Conservation (phyloP, 2,888 invertebrate species). For the Hedya salicella region DNA sequence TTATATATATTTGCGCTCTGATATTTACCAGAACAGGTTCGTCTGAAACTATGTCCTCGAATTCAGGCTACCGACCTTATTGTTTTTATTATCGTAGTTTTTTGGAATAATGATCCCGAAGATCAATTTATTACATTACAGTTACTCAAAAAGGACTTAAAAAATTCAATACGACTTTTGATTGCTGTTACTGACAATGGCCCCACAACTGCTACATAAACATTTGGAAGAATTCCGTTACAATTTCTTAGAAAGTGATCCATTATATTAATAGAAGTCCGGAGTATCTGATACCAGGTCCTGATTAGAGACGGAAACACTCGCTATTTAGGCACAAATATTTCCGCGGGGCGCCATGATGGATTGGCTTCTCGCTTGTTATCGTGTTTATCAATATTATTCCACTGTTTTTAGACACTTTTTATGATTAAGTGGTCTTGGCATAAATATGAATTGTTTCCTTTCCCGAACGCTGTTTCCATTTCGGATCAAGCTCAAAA, state of each 20-base stretch:
- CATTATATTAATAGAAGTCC: constrained; percentile 49
- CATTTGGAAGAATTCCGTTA: background rate
- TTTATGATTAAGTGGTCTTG: constrained; percentile 23
- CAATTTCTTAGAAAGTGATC: constrained; percentile 24
- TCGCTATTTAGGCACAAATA: constrained; percentile 67
- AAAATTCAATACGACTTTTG: too few relatives aligned
- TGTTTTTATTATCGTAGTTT: too few relatives aligned
- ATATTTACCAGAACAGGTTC: too few relatives aligned
- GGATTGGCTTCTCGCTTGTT: constrained; percentile 64
- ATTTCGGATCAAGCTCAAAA: background rate
- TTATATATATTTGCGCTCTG: too few relatives aligned
- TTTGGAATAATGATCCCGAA: too few relatives aligned
- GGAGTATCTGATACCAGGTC: constrained; percentile 55
- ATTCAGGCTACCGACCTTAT: too few relatives aligned
- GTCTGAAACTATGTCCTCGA: too few relatives aligned
- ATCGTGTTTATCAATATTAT: constrained; percentile 75
- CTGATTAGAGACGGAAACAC: constrained; percentile 59
- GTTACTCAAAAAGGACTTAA: too few relatives aligned
- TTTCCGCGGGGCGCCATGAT: constrained; percentile 70
- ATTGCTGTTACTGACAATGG: background rate
- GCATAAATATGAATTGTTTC: constrained; percentile 5
- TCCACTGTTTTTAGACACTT: constrained; percentile 46
- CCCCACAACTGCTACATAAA: background rate
- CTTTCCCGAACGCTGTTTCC: background rate
- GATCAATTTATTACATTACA: too few relatives aligned